Evolutionary conservation across 1,140 invertebrate genomes (phyloP), one percentile per base, ranked within the genome.

Genomic region (Drosophila littoralis): DNA sequence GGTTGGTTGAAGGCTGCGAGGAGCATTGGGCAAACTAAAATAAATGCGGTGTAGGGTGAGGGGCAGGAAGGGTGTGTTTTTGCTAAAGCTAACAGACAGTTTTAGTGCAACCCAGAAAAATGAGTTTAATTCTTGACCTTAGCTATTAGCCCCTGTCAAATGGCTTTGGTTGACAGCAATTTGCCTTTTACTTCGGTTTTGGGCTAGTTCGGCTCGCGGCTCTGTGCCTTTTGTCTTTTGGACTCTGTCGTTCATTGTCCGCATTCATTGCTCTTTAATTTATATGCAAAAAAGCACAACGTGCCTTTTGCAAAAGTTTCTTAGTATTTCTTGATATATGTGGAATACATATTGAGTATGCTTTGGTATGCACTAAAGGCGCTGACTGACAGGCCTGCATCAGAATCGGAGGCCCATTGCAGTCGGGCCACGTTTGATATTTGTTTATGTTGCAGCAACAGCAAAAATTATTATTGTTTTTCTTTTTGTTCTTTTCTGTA

Each of bases 101-200:
- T 70, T 70, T 64, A 69, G 50, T 64, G 58, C 65, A 60, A 17
- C 42, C 59, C 28, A 52, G 43, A 71, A 70, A 68, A 86, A 75
- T 83, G 83, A 86, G 83, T 89, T 88, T 89, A 88, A 88, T 88
- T 88, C 80, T 89, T 88, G 84, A 88, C 84, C 84, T 64, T 72
- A 89, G 84, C 84, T 84, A 88, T 88, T 88, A 88, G 84, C 84
- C 84, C 68, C 80, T 88, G 84, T 89, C 84, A 84, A 83, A 69
- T 70, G 72, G 48, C 45, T 79, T 67, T 71, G 60, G 65, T 63
- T 70, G 61, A 70, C 75, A 73, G 74, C 63, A 73, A 76, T 72
- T 68, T 52, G 68, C 59, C 51, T 69, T 70, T 55, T 55, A 17
- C 40, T 55, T 42, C 8, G 52, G 22, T 5, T 28, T 28, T 28